Percentiles rank a stretch among this genome's conserved stretches.
phyloP scores from a whole-genome alignment of 1,140 invertebrate species.

The Drosophila nigromelanica region DNA sequence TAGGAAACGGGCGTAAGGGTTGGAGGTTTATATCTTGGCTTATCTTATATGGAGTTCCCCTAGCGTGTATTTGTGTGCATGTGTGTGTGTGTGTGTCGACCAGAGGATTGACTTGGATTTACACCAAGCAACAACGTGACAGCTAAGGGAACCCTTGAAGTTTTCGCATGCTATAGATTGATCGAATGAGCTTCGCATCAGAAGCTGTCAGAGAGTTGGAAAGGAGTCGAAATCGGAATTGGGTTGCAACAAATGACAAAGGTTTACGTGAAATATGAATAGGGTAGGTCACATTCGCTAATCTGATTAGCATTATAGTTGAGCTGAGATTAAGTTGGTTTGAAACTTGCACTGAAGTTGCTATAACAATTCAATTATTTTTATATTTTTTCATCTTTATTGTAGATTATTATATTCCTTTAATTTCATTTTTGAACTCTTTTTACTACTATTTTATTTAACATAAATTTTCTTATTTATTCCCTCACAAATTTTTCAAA shows the following conservation, averaged over 20 bases:
- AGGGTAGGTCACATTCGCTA: conserved; percentile 74
- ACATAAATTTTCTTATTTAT: no score
- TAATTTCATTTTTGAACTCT: background rate
- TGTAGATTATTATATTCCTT: no score
- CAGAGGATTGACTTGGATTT: conserved; percentile 74
- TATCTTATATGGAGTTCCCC: conserved; percentile 34
- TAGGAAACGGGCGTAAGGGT: conserved; percentile 10
- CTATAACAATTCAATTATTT: conserved; percentile 25
- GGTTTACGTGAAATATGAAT: conserved; percentile 76
- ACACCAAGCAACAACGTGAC: conserved; percentile 57
- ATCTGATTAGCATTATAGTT: conserved; percentile 66
- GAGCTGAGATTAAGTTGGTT: background rate
- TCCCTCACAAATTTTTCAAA: background rate
- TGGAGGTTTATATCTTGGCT: conserved; percentile 23
- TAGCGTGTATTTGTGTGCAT: background rate
- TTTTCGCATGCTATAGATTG: conserved; percentile 43
- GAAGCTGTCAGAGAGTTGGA: conserved; percentile 19
- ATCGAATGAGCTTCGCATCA: conserved; percentile 44
- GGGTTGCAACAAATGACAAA: conserved; percentile 67
- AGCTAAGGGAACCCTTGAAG: conserved; percentile 44
- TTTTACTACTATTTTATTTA: background rate
- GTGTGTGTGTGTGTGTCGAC: conserved; percentile 50
- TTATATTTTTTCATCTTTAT: background rate
- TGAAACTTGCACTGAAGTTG: conserved; percentile 2
- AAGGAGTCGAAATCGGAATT: conserved; percentile 28